Conservation (phyloP, 2,888 invertebrate genomes). For the Orchesella flavescens region DNA sequence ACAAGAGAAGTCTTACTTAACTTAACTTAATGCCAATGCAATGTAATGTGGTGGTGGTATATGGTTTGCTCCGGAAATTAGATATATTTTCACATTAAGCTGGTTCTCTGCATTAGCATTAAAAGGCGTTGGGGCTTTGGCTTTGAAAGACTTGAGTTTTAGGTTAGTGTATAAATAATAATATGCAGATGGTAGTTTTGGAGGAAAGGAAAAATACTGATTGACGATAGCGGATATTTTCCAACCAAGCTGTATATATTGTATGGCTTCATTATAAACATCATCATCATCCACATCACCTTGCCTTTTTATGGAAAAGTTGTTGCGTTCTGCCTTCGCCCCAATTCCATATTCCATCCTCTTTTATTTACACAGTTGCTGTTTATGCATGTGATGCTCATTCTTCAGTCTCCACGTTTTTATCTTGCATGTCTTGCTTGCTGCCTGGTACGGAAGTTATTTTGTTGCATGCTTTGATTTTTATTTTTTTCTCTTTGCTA, state of each 20-base stretch:
- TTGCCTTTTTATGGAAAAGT: background rate
- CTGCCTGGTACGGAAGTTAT: slow-evolving; percentile 48
- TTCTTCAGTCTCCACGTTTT: too few relatives aligned
- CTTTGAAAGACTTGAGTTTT: background rate
- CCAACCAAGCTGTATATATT: too few relatives aligned
- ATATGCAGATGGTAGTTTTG: too few relatives aligned
- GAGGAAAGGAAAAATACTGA: too few relatives aligned
- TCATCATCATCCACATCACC: too few relatives aligned
- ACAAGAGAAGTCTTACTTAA: too few relatives aligned
- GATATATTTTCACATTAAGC: slow-evolving; percentile 63
- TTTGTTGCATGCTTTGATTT: slow-evolving; percentile 43
- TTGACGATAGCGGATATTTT: too few relatives aligned
- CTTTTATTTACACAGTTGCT: background rate
- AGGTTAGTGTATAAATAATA: background rate
- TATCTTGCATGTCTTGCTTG: background rate
- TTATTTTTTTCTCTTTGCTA: slow-evolving; percentile 23
- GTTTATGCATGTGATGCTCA: background rate
- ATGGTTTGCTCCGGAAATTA: slow-evolving; percentile 64
- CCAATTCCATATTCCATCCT: too few relatives aligned
- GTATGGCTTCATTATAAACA: too few relatives aligned
- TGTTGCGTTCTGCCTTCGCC: slow-evolving; percentile 28
- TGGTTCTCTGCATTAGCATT: slow-evolving; percentile 49
- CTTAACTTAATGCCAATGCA: slow-evolving; percentile 42
- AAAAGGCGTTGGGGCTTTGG: background rate
- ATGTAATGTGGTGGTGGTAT: too few relatives aligned